Conservation (phyloP, 2,888 invertebrate species). For the Pycnomerus fuliginosus region DNA sequence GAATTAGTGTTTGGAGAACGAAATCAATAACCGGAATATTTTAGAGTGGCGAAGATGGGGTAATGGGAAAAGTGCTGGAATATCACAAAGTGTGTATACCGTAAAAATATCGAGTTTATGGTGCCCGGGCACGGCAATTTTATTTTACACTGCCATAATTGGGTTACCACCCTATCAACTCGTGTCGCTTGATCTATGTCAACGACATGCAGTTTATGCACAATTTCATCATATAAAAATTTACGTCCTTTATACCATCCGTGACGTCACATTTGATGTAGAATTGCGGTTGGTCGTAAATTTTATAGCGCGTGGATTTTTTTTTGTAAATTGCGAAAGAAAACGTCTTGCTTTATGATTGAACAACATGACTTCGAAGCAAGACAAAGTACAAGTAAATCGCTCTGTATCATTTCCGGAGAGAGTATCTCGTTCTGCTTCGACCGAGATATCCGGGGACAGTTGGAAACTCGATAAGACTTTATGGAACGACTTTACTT, state of each 20-base stretch:
- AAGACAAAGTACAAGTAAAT: conserved; percentile 8
- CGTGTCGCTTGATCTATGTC: conserved; percentile 21
- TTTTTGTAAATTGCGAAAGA: too few species aligned
- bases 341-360: too few species aligned
- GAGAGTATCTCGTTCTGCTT: conserved; percentile 11
- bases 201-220: conserved; percentile 22
- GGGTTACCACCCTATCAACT: conserved; percentile 23
- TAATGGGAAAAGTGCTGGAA: too few species aligned
- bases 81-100: too few species aligned
- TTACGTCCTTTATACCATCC: not conserved
- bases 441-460: conserved; percentile 30
- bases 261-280: conserved; percentile 2
- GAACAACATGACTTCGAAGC: conserved; percentile 4
- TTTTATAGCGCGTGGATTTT: conserved; percentile 1
- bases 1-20: too few species aligned
- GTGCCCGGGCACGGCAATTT: conserved; percentile 6
- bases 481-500: conserved; percentile 31
- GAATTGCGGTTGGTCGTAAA: conserved; percentile 1
- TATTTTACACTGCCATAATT: conserved; percentile 21
- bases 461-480: conserved; percentile 33
- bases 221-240: conserved; percentile 19
- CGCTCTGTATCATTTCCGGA: conserved; percentile 15
- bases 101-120: not conserved
- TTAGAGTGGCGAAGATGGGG: too few species aligned
- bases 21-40: too few species aligned